Conservation (phyloP, 2,113 vertebrate species). For the Pica pica region DNA sequence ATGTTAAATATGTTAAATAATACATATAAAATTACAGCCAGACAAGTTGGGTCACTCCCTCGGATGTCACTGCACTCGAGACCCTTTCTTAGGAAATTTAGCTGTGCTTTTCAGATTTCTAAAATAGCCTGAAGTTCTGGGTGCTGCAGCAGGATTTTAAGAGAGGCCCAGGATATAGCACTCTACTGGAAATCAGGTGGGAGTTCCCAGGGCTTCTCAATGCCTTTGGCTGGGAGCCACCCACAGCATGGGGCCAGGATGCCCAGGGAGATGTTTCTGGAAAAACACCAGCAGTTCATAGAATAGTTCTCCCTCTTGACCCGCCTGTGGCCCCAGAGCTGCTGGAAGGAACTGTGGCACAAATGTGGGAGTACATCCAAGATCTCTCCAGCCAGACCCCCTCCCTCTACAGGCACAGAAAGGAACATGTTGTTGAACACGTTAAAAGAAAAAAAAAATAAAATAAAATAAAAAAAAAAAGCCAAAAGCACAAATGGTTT, state of each 20-base stretch:
- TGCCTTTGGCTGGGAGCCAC: neutral
- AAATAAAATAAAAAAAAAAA: neutral
- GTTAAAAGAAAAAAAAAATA: neutral
- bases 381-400: neutral
- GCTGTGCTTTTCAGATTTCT: neutral
- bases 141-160: neutral
- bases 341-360: neutral
- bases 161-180: neutral
- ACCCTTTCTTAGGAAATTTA: neutral
- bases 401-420: neutral
- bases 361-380: neutral
- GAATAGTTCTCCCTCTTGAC: neutral
- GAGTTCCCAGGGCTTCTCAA: neutral
- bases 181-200: neutral
- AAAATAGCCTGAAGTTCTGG: neutral
- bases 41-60: neutral
- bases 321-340: neutral
- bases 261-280: neutral
- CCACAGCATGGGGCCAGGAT: neutral
- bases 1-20: neutral
- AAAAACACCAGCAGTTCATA: neutral
- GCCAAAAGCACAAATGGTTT: slow-evolving; percentile 25
- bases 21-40: neutral
- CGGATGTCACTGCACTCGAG: rapidly evolving
- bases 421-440: rapidly evolving